A percentile compares a stretch with the other conserved stretches of the same genome.
phyloP scores from a whole-genome alignment of 2,888 invertebrate species.

The Lumbricus terrestris region DNA sequence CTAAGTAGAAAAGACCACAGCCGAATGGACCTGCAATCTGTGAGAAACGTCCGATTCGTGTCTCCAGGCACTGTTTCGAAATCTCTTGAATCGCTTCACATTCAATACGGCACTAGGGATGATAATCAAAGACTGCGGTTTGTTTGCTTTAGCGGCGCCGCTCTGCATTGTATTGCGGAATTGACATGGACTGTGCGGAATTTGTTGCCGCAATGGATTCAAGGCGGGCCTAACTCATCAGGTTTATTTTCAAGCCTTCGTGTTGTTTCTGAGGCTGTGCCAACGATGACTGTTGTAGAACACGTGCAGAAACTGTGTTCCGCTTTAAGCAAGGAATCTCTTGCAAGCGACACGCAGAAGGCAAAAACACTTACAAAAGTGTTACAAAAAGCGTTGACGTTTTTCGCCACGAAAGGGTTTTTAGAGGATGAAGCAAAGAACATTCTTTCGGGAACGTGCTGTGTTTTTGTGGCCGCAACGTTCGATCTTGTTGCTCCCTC shows the following conservation, averaged over 20 bases:
- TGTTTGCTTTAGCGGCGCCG: slow-evolving; percentile 38
- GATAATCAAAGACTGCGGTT: slow-evolving; percentile 22
- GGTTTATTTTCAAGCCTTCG: background rate
- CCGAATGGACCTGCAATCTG: slow-evolving; percentile 31
- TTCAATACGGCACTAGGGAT: slow-evolving; percentile 20
- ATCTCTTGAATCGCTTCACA: slow-evolving; percentile 32
- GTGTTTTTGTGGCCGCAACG: slow-evolving; percentile 35
- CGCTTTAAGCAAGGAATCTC: background rate
- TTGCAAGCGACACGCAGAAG: background rate
- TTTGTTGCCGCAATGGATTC: slow-evolving; percentile 34
- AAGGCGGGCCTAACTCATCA: background rate
- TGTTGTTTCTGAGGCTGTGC: background rate
- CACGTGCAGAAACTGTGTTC: background rate
- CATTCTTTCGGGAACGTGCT: slow-evolving; percentile 21
- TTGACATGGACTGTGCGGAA: slow-evolving; percentile 38
- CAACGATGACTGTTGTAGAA: background rate
- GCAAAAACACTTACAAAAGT: slow-evolving; percentile 33
- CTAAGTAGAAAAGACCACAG: background rate
- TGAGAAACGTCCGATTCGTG: slow-evolving; percentile 38
- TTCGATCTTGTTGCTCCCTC: slow-evolving; percentile 35
- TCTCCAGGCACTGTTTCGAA: slow-evolving; percentile 34
- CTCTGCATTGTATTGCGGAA: slow-evolving; percentile 36
- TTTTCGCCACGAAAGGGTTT: slow-evolving; percentile 19
- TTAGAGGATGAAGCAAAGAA: background rate
- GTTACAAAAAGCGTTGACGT: slow-evolving; percentile 38